Evolutionary conservation across 2,888 invertebrate species (phyloP).

Genomic region (Drosophila paracracens): DNA sequence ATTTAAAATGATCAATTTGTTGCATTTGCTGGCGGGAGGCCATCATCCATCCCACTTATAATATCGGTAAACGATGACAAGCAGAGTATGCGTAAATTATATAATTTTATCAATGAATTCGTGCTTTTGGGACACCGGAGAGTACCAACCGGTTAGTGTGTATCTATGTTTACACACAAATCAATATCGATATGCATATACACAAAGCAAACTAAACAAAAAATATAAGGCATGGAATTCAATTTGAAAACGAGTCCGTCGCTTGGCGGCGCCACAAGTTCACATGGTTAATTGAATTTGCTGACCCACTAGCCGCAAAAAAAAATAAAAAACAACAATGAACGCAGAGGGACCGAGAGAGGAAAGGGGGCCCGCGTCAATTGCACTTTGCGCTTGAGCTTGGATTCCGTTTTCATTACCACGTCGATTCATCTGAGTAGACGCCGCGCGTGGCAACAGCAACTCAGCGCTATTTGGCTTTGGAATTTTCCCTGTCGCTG

Average conservation of each 20-base stretch:
- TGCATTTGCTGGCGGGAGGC: conserved; percentile 24
- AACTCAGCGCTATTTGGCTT: conserved; percentile 26
- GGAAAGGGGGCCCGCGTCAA: conserved; percentile 4
- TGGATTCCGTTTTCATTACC: conserved; percentile 60
- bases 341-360: neutral
- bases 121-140: conserved; percentile 41
- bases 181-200: conserved; percentile 27
- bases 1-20: neutral
- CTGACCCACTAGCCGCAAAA: conserved; percentile 75
- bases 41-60: conserved; percentile 40
- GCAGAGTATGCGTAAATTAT: conserved; percentile 32
- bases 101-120: conserved; percentile 69
- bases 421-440: conserved; percentile 46
- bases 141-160: conserved; percentile 46
- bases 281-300: conserved; percentile 81
- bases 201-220: conserved; percentile 21
- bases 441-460: conserved; percentile 64
- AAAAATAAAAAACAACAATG: conserved; percentile 4
- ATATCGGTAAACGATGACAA: conserved; percentile 50
- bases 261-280: conserved; percentile 72
- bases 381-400: conserved; percentile 55
- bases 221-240: conserved; percentile 58
- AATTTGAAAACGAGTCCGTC: conserved; percentile 54
- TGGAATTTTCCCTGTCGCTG: conserved; percentile 30
- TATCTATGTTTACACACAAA: conserved; percentile 22